phyloP scores from a whole-genome alignment of 1,140 invertebrate genomes.

The Zaprionus davidi region DNA sequence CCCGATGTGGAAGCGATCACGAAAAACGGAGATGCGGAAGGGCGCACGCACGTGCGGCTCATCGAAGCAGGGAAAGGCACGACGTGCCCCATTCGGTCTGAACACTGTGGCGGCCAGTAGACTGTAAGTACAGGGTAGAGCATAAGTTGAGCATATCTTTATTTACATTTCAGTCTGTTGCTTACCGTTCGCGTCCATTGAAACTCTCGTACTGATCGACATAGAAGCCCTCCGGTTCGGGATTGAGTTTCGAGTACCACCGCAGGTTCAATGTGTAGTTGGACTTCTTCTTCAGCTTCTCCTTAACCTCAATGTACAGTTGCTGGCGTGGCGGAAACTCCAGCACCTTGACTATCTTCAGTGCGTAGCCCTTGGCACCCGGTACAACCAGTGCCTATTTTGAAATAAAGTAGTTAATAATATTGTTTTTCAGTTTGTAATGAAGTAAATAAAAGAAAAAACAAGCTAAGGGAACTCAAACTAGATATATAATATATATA shows the following conservation, averaged over 20 bases:
- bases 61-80: constrained; percentile 98
- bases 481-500: too few species aligned
- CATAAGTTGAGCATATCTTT: background rate
- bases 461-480: background rate
- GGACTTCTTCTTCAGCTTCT: constrained; percentile 90
- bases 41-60: constrained; percentile 97
- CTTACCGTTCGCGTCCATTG: constrained; percentile 91
- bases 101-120: constrained; percentile 97
- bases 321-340: constrained; percentile 94
- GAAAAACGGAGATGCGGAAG: constrained; percentile 95
- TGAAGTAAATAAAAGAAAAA: background rate
- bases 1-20: constrained; percentile 93
- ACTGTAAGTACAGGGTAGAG: constrained; percentile 85
- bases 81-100: constrained; percentile 96
- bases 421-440: background rate
- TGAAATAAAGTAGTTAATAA: background rate
- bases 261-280: constrained; percentile 94
- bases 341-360: constrained; percentile 89
- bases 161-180: fast-evolving
- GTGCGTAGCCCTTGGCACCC: constrained; percentile 89
- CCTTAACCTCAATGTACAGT: constrained; percentile 93
- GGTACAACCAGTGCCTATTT: constrained; percentile 87
- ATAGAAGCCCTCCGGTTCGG: constrained; percentile 96
- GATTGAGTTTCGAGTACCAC: constrained; percentile 92
- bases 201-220: constrained; percentile 92